Evolutionary conservation across 2,888 invertebrate genomes (phyloP), one percentile per base, ranked within the genome.

Genomic region (Aplocera efformata): DNA sequence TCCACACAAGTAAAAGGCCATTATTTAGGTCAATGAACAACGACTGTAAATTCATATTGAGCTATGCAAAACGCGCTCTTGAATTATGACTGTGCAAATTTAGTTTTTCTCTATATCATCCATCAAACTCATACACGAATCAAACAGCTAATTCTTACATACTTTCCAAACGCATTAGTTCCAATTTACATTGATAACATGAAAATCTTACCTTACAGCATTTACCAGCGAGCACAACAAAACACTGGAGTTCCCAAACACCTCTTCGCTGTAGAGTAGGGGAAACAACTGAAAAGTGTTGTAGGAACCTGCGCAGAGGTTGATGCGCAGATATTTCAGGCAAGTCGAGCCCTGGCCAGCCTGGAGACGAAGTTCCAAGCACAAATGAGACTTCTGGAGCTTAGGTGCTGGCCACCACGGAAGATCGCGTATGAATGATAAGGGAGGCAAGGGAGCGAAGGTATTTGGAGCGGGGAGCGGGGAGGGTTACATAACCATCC

Each of bases 201-300:
- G 13, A 21, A 28, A 43, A 34, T 50, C 79, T 79, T 67, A 85
- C 85, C 84, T 82, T 77, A 84, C 64, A 69, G 58, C 86, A 85
- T 85, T 70, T 76, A 78, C 72, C 61, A 55, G 51, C 60, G 53
- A 62, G 50, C 63, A 67, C 64, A 73, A 74, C 70, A 78, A 78
- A 75, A 73, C 73, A 73, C 73, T 45, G 58, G 28, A 8, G 17
- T 22, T 7, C n/a, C 8, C 33, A 25, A 36, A 49, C 53, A 60
- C 73, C 79, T 71, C 57, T 38, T 34, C 65, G 54, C 63, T 50
- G 29, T 34, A 42, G 42, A 32, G 52, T 48, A 59, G 53, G 56
- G 60, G 75, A 61, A 79, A 78, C 81, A 79, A 85, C 81, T 85
- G 78, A 66, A 30, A 27, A 21, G 24, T 54, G 53, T 48, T 51